These are phyloP conservation scores for Synodontis membranacea DNA, from an alignment of 2,113 vertebrate species.

Conservation along the genomic window DNA sequence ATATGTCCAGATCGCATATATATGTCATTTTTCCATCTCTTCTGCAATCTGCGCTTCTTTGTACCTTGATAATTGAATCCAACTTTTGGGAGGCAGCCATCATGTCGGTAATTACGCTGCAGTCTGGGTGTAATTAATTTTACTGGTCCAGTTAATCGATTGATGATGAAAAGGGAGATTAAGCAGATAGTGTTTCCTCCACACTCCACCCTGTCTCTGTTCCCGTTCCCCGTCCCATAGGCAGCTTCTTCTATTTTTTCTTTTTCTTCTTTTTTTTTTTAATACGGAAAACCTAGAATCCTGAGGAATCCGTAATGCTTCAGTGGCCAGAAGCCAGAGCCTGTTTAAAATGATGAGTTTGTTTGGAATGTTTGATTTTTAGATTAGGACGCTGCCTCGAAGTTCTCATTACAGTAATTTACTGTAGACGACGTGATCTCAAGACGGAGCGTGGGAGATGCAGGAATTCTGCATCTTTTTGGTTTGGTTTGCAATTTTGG, in stretches of 20 bases:
- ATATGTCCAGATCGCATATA: conserved; percentile 19
- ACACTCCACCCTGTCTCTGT: not conserved
- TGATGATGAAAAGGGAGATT: conserved; percentile 86
- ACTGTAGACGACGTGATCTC: not conserved
- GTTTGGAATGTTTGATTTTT: conserved; percentile 43
- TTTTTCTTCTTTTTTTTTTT: not conserved
- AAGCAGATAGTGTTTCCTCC: conserved; percentile 74
- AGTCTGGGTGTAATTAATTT: conserved; percentile 84
- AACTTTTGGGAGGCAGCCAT: conserved; percentile 82
- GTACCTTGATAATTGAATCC: conserved; percentile 80
- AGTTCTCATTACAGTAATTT: not conserved
- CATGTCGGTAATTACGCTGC: conserved; percentile 81
- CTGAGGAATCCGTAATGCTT: conserved; percentile 67
- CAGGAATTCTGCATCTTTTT: too few species aligned
- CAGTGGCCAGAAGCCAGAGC: conserved; percentile 64
- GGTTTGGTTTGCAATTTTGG: too few species aligned
- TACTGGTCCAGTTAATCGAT: conserved; percentile 86
- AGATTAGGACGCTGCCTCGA: not conserved
- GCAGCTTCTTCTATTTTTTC: not conserved
- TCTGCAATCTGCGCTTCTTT: conserved; percentile 83
- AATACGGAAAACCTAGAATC: conserved; percentile 61
- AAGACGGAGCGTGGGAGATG: not conserved
- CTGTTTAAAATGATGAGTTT: conserved; percentile 63
- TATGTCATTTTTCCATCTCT: conserved; percentile 68
- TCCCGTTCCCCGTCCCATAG: not conserved